A percentile compares a stretch with the other conserved stretches of the same genome.
Conservation (phyloP, 2,888 invertebrate species). For the Caenorhabditis imperialis region DNA sequence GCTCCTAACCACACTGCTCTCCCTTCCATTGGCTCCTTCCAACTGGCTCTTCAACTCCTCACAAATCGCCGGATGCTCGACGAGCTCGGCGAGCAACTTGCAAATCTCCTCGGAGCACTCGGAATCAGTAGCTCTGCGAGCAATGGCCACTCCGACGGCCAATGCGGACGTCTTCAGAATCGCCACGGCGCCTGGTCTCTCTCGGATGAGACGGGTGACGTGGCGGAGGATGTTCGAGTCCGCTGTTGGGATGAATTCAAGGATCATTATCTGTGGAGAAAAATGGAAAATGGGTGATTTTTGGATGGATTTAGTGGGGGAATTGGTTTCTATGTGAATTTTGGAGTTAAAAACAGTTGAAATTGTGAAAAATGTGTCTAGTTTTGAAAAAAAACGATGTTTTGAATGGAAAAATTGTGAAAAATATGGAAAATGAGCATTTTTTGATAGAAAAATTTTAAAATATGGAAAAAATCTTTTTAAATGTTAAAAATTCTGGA, state of each 20-base stretch:
- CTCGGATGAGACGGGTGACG: conserved; percentile 14
- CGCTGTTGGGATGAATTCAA: conserved; percentile 37
- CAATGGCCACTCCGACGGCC: conserved; percentile 55
- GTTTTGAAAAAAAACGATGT: too few species aligned
- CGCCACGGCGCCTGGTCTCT: conserved; percentile 7
- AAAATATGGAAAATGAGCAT: neutral
- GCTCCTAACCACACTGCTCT: conserved; percentile 1
- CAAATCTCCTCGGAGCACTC: conserved; percentile 27
- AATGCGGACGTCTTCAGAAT: conserved; percentile 25
- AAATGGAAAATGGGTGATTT: neutral
- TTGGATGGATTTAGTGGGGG: neutral
- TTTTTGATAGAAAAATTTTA: neutral
- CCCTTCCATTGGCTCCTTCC: neutral
- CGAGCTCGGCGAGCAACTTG: conserved; percentile 16
- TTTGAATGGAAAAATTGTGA: neutral
- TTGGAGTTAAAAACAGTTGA: too few species aligned
- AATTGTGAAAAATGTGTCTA: too few species aligned
- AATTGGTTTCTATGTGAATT: too few species aligned
- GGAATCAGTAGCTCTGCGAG: conserved; percentile 43
- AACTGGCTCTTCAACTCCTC: conserved; percentile 36
- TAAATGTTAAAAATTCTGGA: too few species aligned
- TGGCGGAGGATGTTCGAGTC: conserved; percentile 35
- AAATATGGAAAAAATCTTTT: neutral
- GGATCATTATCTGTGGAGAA: conserved; percentile 23
- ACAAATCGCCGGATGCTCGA: conserved; percentile 16